phyloP scores from a whole-genome alignment of 2,113 vertebrate species.

The Argyrosomus japonicus region DNA sequence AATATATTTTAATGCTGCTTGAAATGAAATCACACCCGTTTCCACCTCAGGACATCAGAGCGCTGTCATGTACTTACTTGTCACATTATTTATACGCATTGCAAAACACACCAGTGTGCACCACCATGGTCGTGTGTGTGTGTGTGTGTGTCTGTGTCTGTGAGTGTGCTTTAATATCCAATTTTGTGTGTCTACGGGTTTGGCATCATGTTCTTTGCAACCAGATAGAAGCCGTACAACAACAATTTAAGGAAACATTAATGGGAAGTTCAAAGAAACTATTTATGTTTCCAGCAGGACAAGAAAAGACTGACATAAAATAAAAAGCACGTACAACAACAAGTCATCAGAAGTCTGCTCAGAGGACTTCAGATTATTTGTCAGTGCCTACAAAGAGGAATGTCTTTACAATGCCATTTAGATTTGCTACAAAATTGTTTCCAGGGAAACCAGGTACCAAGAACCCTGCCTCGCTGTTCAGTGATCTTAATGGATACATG shows the following conservation, averaged over 20 bases:
- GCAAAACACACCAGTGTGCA: conserved; percentile 30
- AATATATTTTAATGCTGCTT: conserved; percentile 71
- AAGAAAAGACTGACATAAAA: conserved; percentile 30
- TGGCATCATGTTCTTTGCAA: conserved; percentile 24
- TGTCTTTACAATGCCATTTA: conserved; percentile 19
- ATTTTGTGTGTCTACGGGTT: conserved; percentile 23
- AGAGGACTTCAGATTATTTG: conserved; percentile 5
- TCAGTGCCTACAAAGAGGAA: conserved; percentile 7
- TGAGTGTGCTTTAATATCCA: conserved; percentile 14
- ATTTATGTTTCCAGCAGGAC: conserved; percentile 32
- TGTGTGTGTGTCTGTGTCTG: background rate
- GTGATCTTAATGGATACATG: conserved; percentile 35
- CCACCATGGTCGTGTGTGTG: background rate
- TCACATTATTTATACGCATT: conserved; percentile 69
- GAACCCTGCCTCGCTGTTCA: conserved; percentile 18
- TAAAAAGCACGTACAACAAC: conserved; percentile 25
- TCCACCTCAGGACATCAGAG: conserved; percentile 68
- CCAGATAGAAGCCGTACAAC: conserved; percentile 26
- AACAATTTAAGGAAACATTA: conserved; percentile 30
- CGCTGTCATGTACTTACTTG: conserved; percentile 64
- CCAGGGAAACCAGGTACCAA: conserved; percentile 43
- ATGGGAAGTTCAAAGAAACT: conserved; percentile 43
- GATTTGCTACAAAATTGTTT: conserved; percentile 44
- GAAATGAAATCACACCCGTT: conserved; percentile 72
- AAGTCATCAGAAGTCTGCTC: background rate